Evolutionary conservation across 2,888 invertebrate species (phyloP).

Genomic region (Clanis bilineata): DNA sequence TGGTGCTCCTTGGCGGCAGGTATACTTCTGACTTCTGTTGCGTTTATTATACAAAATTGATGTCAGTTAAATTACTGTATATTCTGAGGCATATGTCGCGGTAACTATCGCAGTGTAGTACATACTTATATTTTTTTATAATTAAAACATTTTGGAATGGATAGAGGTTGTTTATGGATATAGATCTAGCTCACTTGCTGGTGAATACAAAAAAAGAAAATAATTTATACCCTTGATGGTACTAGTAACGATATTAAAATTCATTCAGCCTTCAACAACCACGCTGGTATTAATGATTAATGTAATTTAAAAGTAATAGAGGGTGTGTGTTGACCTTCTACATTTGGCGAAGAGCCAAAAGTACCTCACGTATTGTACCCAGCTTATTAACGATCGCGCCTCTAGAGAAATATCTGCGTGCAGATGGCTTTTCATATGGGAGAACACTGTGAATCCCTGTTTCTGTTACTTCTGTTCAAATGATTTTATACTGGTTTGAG

Average conservation of each 20-base stretch:
- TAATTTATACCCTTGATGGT: neutral
- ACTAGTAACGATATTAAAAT: neutral
- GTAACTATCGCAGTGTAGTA: no score
- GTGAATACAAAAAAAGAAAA: no score
- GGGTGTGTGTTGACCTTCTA: conserved; percentile 9
- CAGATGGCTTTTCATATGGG: neutral
- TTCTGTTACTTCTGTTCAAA: neutral
- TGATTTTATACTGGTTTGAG: no score
- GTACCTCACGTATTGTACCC: conserved; percentile 2
- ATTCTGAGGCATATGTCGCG: no score
- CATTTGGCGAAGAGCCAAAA: neutral
- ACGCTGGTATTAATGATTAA: neutral
- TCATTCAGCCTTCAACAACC: neutral
- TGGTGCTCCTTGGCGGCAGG: no score
- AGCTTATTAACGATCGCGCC: conserved; percentile 10
- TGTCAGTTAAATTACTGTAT: no score
- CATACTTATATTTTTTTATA: no score
- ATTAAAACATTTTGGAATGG: no score
- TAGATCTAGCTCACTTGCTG: no score
- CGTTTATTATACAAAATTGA: no score
- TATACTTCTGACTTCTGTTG: no score
- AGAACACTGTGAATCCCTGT: neutral
- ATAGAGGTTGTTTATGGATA: no score
- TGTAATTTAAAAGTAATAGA: conserved; percentile 6
- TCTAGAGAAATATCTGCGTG: neutral